Conservation (phyloP, 2,888 invertebrate genomes). For the Urechis unicinctus region DNA sequence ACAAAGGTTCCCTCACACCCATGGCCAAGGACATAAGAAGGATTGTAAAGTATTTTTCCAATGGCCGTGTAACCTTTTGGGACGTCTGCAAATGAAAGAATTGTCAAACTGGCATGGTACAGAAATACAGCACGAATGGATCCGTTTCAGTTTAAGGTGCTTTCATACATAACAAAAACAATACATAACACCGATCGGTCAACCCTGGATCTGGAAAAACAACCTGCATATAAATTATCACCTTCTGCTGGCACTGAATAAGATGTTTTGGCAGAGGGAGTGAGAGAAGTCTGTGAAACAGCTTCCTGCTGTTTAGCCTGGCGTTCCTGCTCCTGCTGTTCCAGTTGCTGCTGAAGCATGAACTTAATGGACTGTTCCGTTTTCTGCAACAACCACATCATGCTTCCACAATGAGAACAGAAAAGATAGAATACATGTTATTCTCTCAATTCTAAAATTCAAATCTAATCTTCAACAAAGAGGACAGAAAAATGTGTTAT, state of each 20-base stretch:
- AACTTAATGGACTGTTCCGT: conserved; percentile 41
- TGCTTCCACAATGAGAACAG: background rate
- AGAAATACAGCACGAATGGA: background rate
- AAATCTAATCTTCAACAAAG: too few species aligned
- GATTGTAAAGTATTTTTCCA: conserved; percentile 84
- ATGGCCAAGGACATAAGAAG: conserved; percentile 80
- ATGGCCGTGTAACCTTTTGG: conserved; percentile 51
- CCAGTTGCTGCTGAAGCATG: conserved; percentile 35
- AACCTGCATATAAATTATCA: too few species aligned
- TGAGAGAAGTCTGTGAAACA: conserved; percentile 13
- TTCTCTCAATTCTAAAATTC: too few species aligned
- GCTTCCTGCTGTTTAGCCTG: conserved; percentile 19
- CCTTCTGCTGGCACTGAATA: background rate
- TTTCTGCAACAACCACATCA: conserved; percentile 23
- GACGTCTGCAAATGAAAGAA: conserved; percentile 5
- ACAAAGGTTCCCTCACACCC: conserved; percentile 99
- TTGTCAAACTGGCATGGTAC: background rate
- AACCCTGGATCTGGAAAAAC: too few species aligned
- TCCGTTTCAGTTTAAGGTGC: too few species aligned
- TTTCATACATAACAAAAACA: too few species aligned
- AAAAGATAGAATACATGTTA: too few species aligned
- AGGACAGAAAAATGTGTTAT: too few species aligned
- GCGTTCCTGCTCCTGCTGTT: conserved; percentile 30
- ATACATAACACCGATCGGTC: too few species aligned
- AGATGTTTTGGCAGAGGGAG: background rate